Percentiles rank a stretch among this genome's conserved stretches.
These are phyloP conservation scores for Rhogogaster chlorosoma DNA, from an alignment of 2,888 invertebrate species.

Conservation along the genomic window DNA sequence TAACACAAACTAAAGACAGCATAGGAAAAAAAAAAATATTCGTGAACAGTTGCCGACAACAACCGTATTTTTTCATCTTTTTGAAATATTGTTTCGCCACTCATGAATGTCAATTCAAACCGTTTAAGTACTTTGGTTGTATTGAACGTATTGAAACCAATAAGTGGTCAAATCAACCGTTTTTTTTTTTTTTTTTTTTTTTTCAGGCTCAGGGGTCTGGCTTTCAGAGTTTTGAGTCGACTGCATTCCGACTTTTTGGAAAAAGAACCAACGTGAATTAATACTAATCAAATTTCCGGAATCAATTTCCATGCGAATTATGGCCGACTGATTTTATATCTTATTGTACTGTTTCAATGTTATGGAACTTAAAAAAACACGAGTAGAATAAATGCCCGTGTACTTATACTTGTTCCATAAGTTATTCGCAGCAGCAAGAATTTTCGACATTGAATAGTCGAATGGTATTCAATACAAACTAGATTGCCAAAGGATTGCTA, in stretches of 20 bases:
- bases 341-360: background rate
- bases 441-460: background rate
- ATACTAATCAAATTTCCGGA: background rate
- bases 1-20: background rate
- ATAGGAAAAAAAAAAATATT: background rate
- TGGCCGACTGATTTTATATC: background rate
- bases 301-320: background rate
- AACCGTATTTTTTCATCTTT: no score
- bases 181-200: no score
- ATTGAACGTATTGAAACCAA: no score
- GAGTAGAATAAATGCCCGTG: background rate
- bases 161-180: no score
- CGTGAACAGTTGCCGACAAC: no score
- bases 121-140: no score
- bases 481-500: background rate
- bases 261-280: no score
- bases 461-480: background rate
- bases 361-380: background rate
- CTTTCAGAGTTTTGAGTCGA: no score
- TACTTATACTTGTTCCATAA: background rate
- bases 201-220: no score
- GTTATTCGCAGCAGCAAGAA: background rate
- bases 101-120: background rate
- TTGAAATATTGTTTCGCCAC: no score
- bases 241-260: no score